Evolutionary conservation across 2,113 vertebrate genomes (phyloP), one percentile per base, ranked within the genome.

Genomic region (Amblyornis subalaris): DNA sequence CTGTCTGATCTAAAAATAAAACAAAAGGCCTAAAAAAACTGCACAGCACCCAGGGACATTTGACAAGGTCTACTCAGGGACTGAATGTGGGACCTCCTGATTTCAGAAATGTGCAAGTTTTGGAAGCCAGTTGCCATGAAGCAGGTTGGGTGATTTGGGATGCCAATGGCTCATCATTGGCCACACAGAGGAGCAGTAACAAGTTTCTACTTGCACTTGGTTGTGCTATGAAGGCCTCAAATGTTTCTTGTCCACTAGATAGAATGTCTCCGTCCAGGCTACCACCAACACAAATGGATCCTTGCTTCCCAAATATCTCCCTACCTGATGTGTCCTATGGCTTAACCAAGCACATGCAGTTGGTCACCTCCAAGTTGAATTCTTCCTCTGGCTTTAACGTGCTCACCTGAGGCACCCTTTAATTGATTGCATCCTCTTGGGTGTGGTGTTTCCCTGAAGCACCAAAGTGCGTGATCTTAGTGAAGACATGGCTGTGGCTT

Each of bases 1-100:
- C 55, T 66, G 1, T 54, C 69, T 85, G 58, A 82, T 91, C 29
- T 62, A 73, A 77, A 87, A 92, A 85, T 92, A 50, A 86, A 94
- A 45, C 8, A 53, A 44, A 77, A 50, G n/a, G 23, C 66, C 54
- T 57, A 35, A 87, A 86, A 89, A 65, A 40, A 2, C 16, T 65
- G 14, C 47, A 31, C 24, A 2, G 1, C 2, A 1, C 33, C 14
- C 42, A 31, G 14, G 15, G 25, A 81, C 23, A 65, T 89, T 42
- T 69, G 36, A 54, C 28, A 45, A 60, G 9, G 14, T 60, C 84
- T 78, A 3, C 72, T 62, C 21, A 38, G 42, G 36, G 45, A 45
- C 54, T 50, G 23, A 81, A 62, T 12, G 7, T 25, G 12, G 45
- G 45, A 35, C 19, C 35, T 91, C 26, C 45, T 48, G 40, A 31